These are phyloP conservation scores for Catotricha subobsoleta DNA, from an alignment of 2,888 invertebrate species.

Conservation along the genomic window DNA sequence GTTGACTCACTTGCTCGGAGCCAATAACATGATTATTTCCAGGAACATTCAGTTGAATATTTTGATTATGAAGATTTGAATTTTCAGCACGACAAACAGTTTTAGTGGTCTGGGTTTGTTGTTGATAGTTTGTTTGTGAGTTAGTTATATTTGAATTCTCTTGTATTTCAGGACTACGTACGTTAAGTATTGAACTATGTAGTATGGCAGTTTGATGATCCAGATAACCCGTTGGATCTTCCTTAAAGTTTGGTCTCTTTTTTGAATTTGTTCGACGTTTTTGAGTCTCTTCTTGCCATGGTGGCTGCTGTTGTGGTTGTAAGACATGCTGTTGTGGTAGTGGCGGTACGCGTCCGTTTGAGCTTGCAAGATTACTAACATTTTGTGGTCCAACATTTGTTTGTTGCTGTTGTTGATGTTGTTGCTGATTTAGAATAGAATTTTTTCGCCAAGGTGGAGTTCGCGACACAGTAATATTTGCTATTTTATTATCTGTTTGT, in stretches of 20 bases:
- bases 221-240: conserved; percentile 78
- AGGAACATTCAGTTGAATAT: not conserved
- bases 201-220: conserved; percentile 77
- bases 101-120: not conserved
- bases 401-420: conserved; percentile 3
- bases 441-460: conserved; percentile 18
- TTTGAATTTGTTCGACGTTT: conserved; percentile 12
- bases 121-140: conserved; percentile 7
- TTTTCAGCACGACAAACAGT: not conserved
- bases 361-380: not conserved
- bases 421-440: conserved; percentile 10
- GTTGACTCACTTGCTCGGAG: not conserved
- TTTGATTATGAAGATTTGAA: not conserved
- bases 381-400: not conserved
- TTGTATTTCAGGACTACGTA: conserved; percentile 23
- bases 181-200: conserved; percentile 57
- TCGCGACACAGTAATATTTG: conserved; percentile 13
- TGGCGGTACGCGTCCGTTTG: conserved; percentile 6
- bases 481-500: conserved; percentile 7
- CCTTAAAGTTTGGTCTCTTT: conserved; percentile 63
- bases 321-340: conserved; percentile 4
- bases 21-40: not conserved
- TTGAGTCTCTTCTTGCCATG: conserved; percentile 8
- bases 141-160: not conserved
- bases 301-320: conserved; percentile 8